A percentile compares a stretch with the other conserved stretches of the same genome.
Evolutionary conservation across 2,888 invertebrate genomes (phyloP).

Genomic region (Tachina lurida): DNA sequence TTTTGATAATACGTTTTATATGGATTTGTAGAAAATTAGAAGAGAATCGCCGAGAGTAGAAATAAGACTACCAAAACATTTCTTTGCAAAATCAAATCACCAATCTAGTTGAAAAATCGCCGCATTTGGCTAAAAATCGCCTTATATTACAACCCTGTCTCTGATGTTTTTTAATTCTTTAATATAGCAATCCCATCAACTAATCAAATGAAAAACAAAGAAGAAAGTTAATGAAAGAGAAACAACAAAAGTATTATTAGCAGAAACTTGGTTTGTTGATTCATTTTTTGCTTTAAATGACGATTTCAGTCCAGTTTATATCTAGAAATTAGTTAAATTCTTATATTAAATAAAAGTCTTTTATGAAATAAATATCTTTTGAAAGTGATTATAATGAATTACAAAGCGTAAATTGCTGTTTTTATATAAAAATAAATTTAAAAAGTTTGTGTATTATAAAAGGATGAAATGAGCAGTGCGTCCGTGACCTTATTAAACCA

Average conservation of each 20-base stretch:
- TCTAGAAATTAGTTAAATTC: conserved; percentile 9
- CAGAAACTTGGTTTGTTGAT: conserved; percentile 59
- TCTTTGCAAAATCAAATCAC: too few species aligned
- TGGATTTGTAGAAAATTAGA: too few species aligned
- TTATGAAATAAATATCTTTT: background rate
- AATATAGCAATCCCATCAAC: background rate
- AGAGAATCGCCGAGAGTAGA: too few species aligned
- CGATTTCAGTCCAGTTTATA: conserved; percentile 33
- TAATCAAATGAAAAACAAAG: conserved; percentile 20
- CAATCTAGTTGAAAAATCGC: too few species aligned
- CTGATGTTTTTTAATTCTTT: too few species aligned
- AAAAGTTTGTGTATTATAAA: conserved; percentile 14
- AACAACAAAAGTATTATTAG: conserved; percentile 37
- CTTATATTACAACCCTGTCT: too few species aligned
- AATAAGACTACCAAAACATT: too few species aligned
- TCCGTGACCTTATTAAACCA: conserved; percentile 57
- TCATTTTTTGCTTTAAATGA: conserved; percentile 34
- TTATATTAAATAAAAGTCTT: conserved; percentile 3
- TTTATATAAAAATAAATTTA: background rate
- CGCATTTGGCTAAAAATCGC: too few species aligned
- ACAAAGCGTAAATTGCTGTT: conserved; percentile 1
- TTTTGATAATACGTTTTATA: too few species aligned
- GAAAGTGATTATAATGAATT: background rate
- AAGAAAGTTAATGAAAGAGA: background rate
- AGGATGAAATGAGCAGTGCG: conserved; percentile 40